Percentiles rank a stretch among this genome's conserved stretches.
These are phyloP conservation scores for Lophius americanus DNA, from an alignment of 2,797 vertebrate genomes.

Conservation along the genomic window DNA sequence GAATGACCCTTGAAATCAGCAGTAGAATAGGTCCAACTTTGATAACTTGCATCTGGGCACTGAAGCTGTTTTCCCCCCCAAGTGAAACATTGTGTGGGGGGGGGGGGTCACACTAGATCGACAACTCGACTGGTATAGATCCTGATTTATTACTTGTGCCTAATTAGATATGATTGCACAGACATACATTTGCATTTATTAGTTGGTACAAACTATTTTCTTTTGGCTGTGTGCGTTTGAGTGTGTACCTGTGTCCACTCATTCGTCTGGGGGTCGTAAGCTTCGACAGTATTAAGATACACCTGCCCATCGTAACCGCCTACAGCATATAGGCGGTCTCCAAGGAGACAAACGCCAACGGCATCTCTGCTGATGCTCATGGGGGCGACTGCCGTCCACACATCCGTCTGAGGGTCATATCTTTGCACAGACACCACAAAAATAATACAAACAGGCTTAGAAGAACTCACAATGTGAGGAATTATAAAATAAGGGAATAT, in stretches of 20 bases:
- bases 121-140: too few relatives aligned
- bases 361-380: constrained; percentile 98
- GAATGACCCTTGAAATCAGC: too few relatives aligned
- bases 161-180: constrained; percentile 11
- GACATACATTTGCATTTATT: neutral
- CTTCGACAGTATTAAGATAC: constrained; percentile 95
- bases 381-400: constrained; percentile 96
- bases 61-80: too few relatives aligned
- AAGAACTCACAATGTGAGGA: neutral
- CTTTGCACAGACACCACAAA: constrained; percentile 68
- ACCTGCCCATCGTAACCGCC: constrained; percentile 97
- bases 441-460: constrained; percentile 11
- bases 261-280: constrained; percentile 97
- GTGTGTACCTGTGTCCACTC: constrained; percentile 92
- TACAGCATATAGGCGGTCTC: constrained; percentile 94
- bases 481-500: neutral
- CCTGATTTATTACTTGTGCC: neutral
- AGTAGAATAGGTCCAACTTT: too few relatives aligned
- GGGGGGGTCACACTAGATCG: too few relatives aligned
- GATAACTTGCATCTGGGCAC: too few relatives aligned
- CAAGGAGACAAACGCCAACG: constrained; percentile 96
- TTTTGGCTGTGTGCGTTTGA: neutral
- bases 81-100: too few relatives aligned
- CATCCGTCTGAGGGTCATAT: constrained; percentile 97
- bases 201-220: neutral